Evolutionary conservation across 2,113 vertebrate species (phyloP).

Genomic region (Neodon shergylaensis): DNA sequence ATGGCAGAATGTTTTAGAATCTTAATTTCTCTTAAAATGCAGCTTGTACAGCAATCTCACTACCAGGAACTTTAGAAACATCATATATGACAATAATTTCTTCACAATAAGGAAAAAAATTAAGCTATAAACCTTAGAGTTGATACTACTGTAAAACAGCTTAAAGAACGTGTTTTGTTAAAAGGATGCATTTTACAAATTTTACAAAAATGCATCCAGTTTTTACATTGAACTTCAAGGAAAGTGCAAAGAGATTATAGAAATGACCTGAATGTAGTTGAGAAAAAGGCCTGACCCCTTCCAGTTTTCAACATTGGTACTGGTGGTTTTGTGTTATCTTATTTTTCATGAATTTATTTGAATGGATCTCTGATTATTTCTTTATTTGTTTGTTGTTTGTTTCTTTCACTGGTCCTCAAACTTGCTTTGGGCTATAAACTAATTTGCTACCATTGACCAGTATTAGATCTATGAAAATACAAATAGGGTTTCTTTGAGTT

Average conservation of each 20-base stretch:
- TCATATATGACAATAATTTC: constrained; percentile 18
- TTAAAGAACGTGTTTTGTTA: constrained; percentile 34
- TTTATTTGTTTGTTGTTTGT: background rate
- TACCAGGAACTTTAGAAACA: background rate
- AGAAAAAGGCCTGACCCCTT: background rate
- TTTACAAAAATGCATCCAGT: background rate
- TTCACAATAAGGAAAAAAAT: constrained; percentile 43
- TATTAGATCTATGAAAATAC: background rate
- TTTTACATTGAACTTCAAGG: constrained; percentile 20
- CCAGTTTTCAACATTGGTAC: background rate
- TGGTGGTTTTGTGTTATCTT: background rate
- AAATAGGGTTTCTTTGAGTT: background rate
- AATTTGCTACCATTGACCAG: background rate
- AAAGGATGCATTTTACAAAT: background rate
- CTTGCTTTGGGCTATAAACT: background rate
- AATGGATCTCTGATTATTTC: background rate
- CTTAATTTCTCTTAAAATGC: constrained; percentile 7
- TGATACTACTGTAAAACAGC: background rate
- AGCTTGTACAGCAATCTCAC: background rate
- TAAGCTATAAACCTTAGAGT: constrained; percentile 16
- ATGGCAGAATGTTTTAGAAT: background rate
- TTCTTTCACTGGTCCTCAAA: background rate
- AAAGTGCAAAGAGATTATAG: background rate
- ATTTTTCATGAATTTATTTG: background rate
- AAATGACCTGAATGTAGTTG: background rate